These are phyloP conservation scores for Gobiocypris rarus DNA, from an alignment of 2,113 vertebrate genomes.

Conservation along the genomic window DNA sequence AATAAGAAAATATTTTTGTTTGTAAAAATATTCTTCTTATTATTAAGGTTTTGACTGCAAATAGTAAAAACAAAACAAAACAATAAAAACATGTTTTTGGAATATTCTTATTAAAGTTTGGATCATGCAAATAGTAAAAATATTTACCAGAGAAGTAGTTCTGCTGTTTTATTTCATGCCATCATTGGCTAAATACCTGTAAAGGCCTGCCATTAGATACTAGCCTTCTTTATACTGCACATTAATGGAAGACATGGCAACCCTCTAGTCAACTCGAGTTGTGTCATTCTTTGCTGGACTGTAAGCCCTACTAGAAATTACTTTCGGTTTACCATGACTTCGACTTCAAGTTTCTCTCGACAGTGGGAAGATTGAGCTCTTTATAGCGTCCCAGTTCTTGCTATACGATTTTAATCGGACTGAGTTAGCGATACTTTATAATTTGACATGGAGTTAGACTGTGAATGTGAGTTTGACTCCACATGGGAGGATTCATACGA, in stretches of 20 bases:
- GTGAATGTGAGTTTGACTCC: constrained; percentile 60
- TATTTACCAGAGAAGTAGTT: too few relatives aligned
- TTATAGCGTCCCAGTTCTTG: not conserved
- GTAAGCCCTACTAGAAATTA: not conserved
- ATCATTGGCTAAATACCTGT: not conserved
- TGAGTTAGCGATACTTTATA: not conserved
- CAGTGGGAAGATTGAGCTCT: not conserved
- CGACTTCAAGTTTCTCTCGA: not conserved
- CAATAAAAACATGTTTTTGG: too few relatives aligned
- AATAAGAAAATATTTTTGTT: too few relatives aligned
- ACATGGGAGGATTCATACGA: constrained; percentile 62
- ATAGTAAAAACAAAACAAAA: too few relatives aligned
- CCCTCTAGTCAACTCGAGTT: not conserved
- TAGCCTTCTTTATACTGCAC: not conserved
- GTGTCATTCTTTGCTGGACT: not conserved
- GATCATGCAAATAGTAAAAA: not conserved
- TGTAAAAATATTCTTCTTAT: too few relatives aligned
- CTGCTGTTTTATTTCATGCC: not conserved
- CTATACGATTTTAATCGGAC: not conserved
- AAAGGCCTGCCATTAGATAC: not conserved
- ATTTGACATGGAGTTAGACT: constrained; percentile 17
- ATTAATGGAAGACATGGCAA: not conserved
- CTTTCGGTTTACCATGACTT: not conserved
- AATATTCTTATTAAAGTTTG: not conserved
- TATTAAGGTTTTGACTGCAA: too few relatives aligned